Percentiles rank a stretch among this genome's conserved stretches.
Evolutionary conservation across 2,113 vertebrate genomes (phyloP).

Genomic region (Zosterops pallidus): DNA sequence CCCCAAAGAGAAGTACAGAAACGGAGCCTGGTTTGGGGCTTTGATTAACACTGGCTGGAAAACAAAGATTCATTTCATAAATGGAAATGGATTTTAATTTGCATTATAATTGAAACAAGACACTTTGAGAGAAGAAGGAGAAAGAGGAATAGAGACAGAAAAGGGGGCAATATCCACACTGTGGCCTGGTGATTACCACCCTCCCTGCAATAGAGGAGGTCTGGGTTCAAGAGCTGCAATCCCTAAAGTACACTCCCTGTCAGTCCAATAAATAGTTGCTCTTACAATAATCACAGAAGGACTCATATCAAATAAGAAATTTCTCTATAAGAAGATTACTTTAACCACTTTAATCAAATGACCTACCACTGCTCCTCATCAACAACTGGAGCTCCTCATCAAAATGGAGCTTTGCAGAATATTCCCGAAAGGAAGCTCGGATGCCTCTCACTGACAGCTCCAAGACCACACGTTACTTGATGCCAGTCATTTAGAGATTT

Average conservation of each 20-base stretch:
- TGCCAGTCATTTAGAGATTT: background rate
- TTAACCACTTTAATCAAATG: slow-evolving; percentile 18
- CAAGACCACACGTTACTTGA: background rate
- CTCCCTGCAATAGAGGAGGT: background rate
- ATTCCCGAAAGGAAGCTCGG: background rate
- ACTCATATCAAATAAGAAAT: background rate
- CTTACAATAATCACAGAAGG: background rate
- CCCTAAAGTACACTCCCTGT: background rate
- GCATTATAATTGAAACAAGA: background rate
- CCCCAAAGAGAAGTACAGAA: background rate
- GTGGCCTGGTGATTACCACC: background rate
- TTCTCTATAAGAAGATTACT: background rate
- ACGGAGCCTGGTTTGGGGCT: background rate
- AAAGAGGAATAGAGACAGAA: background rate
- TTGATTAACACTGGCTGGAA: background rate
- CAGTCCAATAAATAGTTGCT: background rate
- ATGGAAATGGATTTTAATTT: background rate
- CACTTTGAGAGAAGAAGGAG: background rate
- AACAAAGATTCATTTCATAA: slow-evolving; percentile 1
- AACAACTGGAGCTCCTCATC: background rate
- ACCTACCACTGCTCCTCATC: background rate
- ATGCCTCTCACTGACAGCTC: background rate
- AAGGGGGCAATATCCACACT: background rate
- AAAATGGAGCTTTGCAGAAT: background rate
- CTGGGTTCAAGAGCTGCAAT: background rate